phyloP scores from a whole-genome alignment of 2,888 invertebrate species.

The Troglohyphantes excavatus region DNA sequence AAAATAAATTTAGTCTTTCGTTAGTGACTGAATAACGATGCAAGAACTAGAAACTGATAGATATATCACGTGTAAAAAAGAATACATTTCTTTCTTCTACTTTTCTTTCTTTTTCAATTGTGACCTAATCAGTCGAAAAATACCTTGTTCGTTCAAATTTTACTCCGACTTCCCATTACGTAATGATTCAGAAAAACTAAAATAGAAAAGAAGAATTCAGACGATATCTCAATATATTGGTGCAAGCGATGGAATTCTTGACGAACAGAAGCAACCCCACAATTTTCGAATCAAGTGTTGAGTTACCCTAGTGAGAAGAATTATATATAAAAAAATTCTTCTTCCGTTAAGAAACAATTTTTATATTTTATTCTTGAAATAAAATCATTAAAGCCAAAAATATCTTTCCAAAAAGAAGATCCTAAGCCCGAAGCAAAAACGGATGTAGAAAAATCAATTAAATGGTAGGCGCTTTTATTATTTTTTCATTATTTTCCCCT shows the following conservation, averaged over 20 bases:
- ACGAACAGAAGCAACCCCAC: slow-evolving; percentile 32
- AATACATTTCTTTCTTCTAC: neutral
- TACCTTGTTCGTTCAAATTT: slow-evolving; percentile 11
- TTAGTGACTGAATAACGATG: neutral
- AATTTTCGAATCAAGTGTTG: slow-evolving; percentile 65
- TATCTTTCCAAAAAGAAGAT: slow-evolving; percentile 35
- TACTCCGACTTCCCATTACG: slow-evolving; percentile 28
- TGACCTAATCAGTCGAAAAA: neutral
- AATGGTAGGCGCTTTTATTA: slow-evolving; percentile 42
- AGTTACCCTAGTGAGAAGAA: neutral
- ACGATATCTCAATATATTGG: slow-evolving; percentile 31
- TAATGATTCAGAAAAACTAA: slow-evolving; percentile 40
- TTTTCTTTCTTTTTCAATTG: slow-evolving; percentile 1
- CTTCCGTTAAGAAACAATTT: slow-evolving; percentile 17
- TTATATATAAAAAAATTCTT: slow-evolving; percentile 12
- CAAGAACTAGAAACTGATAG: neutral
- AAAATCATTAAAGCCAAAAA: slow-evolving; percentile 74
- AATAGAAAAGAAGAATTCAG: slow-evolving; percentile 12
- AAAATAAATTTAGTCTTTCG: no score
- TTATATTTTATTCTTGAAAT: slow-evolving; percentile 16
- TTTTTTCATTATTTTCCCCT: neutral
- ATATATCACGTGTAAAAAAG: neutral
- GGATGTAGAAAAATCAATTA: slow-evolving; percentile 75
- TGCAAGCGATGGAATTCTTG: slow-evolving; percentile 32
- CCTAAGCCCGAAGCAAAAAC: slow-evolving; percentile 54